Base-by-base conservation (phyloP, 2,113 vertebrate species). In the Microcebus murinus region DNA sequence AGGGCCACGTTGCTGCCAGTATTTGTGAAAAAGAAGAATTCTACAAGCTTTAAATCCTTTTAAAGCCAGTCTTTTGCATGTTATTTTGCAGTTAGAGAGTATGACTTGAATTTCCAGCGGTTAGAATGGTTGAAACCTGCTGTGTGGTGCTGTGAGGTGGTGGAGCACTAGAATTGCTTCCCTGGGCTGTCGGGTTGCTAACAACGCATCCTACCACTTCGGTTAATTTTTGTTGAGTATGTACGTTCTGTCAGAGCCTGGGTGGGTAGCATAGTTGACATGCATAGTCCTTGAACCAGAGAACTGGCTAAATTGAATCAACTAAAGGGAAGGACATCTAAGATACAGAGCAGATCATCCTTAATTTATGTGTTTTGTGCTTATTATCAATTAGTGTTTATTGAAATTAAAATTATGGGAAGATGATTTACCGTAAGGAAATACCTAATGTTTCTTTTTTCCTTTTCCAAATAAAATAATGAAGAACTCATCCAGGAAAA, bases 381-480 rank as follows among this genome's bases (percentile, higher is more conserved):
- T 92, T 84, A 34, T 83, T 93, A 45, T 52, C 42, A 83, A 17
- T 50, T 73, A 67, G 52, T 59, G 9, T 77, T 82, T 92, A 34
- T 76, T 52, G 63, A 36, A 77, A 27, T 36, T 96, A 34, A 88
- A 87, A 81, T 88, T 57, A 65, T 13, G 8, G 13, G 80, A 63
- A 68, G 42, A 84, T 83, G n/a, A 63, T 50, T 92, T 80, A 70
- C 11, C 76, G 4, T 82, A 21, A 13, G 25, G 21, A 94, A 80
- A 84, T 80, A 57, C 2, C n/a, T 90, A 45, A 61, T 55, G 12
- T 91, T n/a, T 92, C 31, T 55, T 73, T 97, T 55, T 57, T 94
- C 25, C 61, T 39, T 87, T 94, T 74, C 57, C 13, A 36, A 71
- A n/a, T 50, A 50, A 96, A 86, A 34, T 87, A 21, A 79, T 61